Conservation (phyloP, 2,888 invertebrate species). For the Griposia aprilina region DNA sequence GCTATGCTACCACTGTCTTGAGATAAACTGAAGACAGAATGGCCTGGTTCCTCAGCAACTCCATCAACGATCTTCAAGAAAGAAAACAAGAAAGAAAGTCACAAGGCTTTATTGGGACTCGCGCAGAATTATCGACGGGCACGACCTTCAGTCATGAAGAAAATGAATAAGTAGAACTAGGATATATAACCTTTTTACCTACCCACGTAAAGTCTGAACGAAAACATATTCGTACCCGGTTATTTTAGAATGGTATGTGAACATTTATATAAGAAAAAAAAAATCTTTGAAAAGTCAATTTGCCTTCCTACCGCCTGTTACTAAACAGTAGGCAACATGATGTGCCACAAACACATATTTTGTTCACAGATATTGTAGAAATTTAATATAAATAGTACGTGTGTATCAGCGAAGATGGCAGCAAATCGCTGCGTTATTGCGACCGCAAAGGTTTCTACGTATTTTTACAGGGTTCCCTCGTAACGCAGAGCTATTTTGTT, state of each 20-base stretch:
- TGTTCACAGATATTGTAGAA: conserved; percentile 40
- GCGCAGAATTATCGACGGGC: too few species aligned
- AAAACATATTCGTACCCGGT: background rate
- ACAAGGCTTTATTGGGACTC: too few species aligned
- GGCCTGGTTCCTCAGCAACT: background rate
- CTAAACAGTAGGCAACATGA: conserved; percentile 24
- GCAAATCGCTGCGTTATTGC: conserved; percentile 23
- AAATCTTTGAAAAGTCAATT: background rate
- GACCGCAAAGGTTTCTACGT: conserved; percentile 19
- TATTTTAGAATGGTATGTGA: background rate
- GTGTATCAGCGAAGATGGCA: conserved; percentile 31
- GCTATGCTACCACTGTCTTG: background rate
- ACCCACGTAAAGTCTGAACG: background rate
- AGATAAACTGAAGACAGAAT: background rate
- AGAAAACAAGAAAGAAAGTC: too few species aligned
- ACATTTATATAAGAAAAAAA: background rate
- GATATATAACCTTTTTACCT: background rate
- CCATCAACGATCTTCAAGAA: background rate
- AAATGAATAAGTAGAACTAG: background rate
- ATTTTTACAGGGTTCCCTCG: background rate
- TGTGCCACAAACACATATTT: conserved; percentile 28
- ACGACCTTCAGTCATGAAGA: background rate
- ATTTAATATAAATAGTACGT: conserved; percentile 62
- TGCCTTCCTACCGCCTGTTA: background rate
- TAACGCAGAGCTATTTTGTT: background rate